Evolutionary conservation across 2,797 vertebrate genomes (phyloP), one percentile per base, ranked within the genome.

Genomic region (Sparidentex hasta): DNA sequence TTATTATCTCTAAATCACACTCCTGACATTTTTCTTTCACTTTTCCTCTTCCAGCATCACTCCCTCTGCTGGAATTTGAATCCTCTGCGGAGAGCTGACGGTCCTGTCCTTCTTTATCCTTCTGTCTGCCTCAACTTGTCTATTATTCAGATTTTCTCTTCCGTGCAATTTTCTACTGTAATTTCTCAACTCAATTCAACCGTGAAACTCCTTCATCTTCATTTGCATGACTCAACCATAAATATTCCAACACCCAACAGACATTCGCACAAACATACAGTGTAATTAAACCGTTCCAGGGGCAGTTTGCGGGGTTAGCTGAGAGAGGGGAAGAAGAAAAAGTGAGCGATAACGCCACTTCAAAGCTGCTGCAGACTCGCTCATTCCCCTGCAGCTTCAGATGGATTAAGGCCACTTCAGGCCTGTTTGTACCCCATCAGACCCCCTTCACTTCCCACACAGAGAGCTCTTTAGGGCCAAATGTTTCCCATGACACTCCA

Each of bases 361-460:
- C 78, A 84, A 85, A 84, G 80, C 62, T 8, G 54, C 65, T 11
- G 58, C 68, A 72, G 59, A 80, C 71, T 67, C 6, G 4, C 5
- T 78, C 33, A 17, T 76, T 82, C 56, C 55, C 72, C 63, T 43
- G 72, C 75, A 84, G 81, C 72, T 70, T 80, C 80, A 65, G 61
- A 79, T 73, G 76, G 81, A 90, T 89, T 88, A 82, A 74, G 70
- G 68, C 73, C 81, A 82, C 79, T 78, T 81, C 79, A 84, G 73
- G 66, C 56, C 69, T 65, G 63, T 80, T 87, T 81, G 70, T 68
- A 78, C 23, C 65, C 76, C 66, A 46, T 58, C 64, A 58, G 74
- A 52, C 55, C 48, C 57, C n/a, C 52, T 70, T 73, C 55, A 73
- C 33, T 59, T 72, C 62, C 44, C 62, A 59, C n/a, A 48, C 54